These are phyloP conservation scores for Oncorhynchus keta DNA, from an alignment of 2,113 vertebrate species.

Conservation along the genomic window DNA sequence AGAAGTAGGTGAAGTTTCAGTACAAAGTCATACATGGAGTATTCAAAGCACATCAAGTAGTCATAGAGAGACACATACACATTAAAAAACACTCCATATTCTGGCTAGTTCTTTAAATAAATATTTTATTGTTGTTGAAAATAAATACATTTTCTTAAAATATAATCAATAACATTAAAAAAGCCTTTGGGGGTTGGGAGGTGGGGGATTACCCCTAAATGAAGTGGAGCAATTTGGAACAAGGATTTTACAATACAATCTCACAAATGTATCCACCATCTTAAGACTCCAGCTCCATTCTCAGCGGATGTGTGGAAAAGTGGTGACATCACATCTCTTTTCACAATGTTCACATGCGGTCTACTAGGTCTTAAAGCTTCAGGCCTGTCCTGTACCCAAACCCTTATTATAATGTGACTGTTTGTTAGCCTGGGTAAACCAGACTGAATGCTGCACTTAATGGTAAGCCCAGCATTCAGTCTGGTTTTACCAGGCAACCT, in stretches of 20 bases:
- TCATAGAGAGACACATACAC: neutral
- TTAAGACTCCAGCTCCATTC: constrained; percentile 62
- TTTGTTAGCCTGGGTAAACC: neutral
- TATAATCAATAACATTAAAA: constrained; percentile 80
- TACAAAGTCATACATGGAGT: too few species aligned
- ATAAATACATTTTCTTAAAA: constrained; percentile 83
- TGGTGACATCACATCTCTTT: constrained; percentile 41
- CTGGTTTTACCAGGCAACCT: neutral
- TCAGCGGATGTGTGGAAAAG: constrained; percentile 42
- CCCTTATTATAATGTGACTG: neutral
- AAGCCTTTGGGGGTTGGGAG: constrained; percentile 62
- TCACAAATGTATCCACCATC: constrained; percentile 60
- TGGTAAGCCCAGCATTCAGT: neutral
- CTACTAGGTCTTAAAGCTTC: constrained; percentile 60
- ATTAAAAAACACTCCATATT: neutral
- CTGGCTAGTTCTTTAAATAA: constrained; percentile 73
- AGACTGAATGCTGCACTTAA: too few species aligned
- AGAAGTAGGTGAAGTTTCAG: neutral
- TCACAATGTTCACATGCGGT: constrained; percentile 49
- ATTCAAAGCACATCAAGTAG: too few species aligned
- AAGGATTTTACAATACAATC: constrained; percentile 61
- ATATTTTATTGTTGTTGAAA: constrained; percentile 80
- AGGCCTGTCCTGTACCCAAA: constrained; percentile 36
- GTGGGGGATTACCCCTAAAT: constrained; percentile 49
- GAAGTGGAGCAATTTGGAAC: constrained; percentile 62